Evolutionary conservation across 2,113 vertebrate species (phyloP).

Genomic region (Hiodon alosoides): DNA sequence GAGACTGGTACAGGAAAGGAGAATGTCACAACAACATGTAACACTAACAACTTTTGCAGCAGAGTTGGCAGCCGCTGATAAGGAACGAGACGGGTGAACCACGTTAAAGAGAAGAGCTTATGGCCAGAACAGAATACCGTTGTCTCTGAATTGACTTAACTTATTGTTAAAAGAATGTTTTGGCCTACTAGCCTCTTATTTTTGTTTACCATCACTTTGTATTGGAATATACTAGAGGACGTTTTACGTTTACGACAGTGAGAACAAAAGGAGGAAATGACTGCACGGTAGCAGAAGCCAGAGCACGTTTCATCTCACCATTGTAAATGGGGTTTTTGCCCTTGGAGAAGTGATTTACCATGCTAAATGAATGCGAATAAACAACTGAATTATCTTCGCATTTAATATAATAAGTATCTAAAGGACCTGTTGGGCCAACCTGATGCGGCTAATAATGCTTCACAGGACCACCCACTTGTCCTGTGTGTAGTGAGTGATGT

Average conservation of each 20-base stretch:
- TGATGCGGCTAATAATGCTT: too few relatives aligned
- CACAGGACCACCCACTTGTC: too few relatives aligned
- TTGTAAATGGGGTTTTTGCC: not conserved
- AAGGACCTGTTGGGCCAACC: too few relatives aligned
- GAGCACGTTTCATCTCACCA: not conserved
- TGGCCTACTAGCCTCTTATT: not conserved
- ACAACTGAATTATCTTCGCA: not conserved
- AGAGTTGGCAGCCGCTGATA: not conserved
- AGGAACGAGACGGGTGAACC: not conserved
- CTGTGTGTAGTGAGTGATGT: too few relatives aligned
- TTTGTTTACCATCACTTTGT: not conserved
- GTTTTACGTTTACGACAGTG: not conserved
- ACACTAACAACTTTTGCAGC: not conserved
- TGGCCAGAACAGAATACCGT: not conserved
- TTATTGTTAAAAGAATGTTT: not conserved
- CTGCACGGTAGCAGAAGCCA: not conserved
- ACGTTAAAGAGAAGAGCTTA: not conserved
- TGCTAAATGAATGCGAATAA: not conserved
- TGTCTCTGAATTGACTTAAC: not conserved
- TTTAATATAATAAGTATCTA: not conserved
- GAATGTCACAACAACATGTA: conserved; percentile 10
- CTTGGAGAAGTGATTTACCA: not conserved
- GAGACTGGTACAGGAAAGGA: not conserved
- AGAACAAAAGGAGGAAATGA: not conserved
- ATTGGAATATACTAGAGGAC: not conserved